phyloP scores from a whole-genome alignment of 2,888 invertebrate species.

The Rhodophaea formosa region DNA sequence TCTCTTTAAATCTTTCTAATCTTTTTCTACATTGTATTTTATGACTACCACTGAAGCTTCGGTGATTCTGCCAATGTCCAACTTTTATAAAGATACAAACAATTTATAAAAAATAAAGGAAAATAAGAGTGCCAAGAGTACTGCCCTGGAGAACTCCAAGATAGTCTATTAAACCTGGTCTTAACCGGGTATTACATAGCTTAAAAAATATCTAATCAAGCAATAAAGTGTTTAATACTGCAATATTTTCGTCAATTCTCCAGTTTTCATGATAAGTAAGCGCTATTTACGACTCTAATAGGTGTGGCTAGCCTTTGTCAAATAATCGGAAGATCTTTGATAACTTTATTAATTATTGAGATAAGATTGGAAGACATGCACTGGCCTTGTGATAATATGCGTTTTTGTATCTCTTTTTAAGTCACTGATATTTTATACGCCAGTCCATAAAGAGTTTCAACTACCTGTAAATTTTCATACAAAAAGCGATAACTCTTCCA shows the following conservation, averaged over 20 bases:
- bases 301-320: conserved; percentile 6
- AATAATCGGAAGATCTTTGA: neutral
- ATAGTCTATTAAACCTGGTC: neutral
- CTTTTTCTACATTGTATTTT: no score
- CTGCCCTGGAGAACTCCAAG: no score
- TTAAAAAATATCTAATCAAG: neutral
- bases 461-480: no score
- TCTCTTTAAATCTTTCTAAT: no score
- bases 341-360: conserved; percentile 1
- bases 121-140: no score
- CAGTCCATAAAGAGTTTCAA: no score
- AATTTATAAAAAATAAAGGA: no score
- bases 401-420: neutral
- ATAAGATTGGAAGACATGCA: neutral
- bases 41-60: no score
- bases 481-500: no score
- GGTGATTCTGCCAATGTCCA: no score
- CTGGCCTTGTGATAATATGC: neutral
- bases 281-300: neutral
- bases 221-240: neutral
- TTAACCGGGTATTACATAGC: neutral
- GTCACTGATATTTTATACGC: no score
- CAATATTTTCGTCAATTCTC: conserved; percentile 1
- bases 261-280: neutral
- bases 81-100: no score